These are phyloP conservation scores for Ischnus inquisitorius DNA, from an alignment of 2,888 invertebrate genomes.

Conservation along the genomic window DNA sequence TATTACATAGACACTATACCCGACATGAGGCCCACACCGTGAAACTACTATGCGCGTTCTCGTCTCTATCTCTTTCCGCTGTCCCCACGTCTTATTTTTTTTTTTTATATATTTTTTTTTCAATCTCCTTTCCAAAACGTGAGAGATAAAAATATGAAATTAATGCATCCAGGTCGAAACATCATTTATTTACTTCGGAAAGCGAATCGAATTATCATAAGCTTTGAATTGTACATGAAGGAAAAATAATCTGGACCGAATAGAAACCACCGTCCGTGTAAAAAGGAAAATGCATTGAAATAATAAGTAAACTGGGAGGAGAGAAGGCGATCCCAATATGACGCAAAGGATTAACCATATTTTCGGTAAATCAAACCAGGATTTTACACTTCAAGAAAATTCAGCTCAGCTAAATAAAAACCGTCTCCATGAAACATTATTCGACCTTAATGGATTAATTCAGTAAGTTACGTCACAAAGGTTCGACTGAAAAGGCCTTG, in stretches of 20 bases:
- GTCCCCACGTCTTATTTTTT: constrained; percentile 11
- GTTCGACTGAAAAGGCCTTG: background rate
- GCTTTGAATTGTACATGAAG: background rate
- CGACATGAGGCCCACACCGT: background rate
- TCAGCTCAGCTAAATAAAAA: background rate
- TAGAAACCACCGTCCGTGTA: too few relatives aligned
- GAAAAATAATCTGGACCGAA: too few relatives aligned
- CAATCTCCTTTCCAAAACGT: background rate
- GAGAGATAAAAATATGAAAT: background rate
- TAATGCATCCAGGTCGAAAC: background rate
- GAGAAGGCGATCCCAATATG: too few relatives aligned
- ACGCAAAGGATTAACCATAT: background rate
- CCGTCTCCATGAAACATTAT: too few relatives aligned
- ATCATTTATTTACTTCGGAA: background rate
- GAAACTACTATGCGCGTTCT: constrained; percentile 3
- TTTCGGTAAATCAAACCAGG: background rate
- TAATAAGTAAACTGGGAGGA: too few relatives aligned
- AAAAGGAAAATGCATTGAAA: too few relatives aligned
- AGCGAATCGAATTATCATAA: background rate
- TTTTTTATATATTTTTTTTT: constrained; percentile 33
- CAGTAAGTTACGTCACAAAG: background rate
- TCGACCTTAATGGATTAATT: background rate
- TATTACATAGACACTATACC: constrained; percentile 19
- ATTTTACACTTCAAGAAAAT: background rate
- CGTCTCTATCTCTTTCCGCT: constrained; percentile 12